These are phyloP conservation scores for Enteromius radiatus DNA, from an alignment of 2,797 vertebrate species.

Conservation along the genomic window DNA sequence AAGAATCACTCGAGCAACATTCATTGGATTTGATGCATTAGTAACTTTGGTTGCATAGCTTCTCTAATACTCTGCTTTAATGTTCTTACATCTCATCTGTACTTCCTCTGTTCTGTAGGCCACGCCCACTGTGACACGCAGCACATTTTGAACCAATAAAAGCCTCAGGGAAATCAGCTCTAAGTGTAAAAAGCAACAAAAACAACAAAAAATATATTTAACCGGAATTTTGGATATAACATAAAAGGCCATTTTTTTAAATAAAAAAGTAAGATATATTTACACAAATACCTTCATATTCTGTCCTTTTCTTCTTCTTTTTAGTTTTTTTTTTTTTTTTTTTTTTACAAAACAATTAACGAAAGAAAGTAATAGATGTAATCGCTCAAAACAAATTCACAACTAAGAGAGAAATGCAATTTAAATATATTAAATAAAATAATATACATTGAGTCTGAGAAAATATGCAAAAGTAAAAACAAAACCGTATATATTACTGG, in stretches of 20 bases:
- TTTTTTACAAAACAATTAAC: background rate
- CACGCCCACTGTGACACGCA: conserved; percentile 36
- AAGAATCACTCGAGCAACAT: conserved; percentile 36
- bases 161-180: background rate
- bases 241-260: background rate
- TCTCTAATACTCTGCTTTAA: background rate
- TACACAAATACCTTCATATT: background rate
- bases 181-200: background rate
- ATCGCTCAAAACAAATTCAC: background rate
- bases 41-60: background rate
- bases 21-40: conserved; percentile 46
- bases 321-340: background rate
- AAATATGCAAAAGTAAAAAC: background rate
- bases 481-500: background rate
- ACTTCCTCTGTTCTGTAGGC: conserved; percentile 26
- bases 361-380: background rate
- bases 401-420: background rate
- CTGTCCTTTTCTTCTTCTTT: background rate
- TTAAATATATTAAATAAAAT: background rate
- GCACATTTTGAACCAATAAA: conserved; percentile 29
- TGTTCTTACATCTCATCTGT: conserved; percentile 5
- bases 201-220: background rate
- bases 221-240: background rate
- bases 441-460: background rate
- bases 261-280: background rate